Percentiles rank a stretch among this genome's conserved stretches.
Evolutionary conservation across 2,888 invertebrate genomes (phyloP).

Genomic region (Oligia strigilis): DNA sequence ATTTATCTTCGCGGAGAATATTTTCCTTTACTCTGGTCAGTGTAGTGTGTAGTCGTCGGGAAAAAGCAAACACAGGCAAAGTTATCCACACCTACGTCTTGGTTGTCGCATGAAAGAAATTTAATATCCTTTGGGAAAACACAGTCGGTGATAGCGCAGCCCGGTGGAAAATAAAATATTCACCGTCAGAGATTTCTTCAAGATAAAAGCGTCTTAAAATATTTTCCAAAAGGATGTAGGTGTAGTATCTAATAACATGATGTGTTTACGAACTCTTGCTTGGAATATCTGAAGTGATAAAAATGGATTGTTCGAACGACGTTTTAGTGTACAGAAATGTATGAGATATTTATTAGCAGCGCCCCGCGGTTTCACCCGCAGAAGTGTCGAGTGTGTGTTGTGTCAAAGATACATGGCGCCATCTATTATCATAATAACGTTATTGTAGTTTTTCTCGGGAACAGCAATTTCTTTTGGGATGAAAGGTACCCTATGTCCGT

Average conservation of each 20-base stretch:
- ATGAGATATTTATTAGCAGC: conserved; percentile 4
- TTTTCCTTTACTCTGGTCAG: conserved; percentile 55
- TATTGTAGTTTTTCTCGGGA: too few relatives aligned
- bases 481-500: too few relatives aligned
- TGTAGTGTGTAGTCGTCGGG: conserved; percentile 44
- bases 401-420: too few relatives aligned
- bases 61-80: conserved; percentile 74
- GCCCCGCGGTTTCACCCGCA: too few relatives aligned
- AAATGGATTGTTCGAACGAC: conserved; percentile 35
- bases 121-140: conserved; percentile 82
- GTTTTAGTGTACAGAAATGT: conserved; percentile 19
- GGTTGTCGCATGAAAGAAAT: conserved; percentile 75
- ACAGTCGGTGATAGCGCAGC: conserved; percentile 78
- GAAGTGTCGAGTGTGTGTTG: too few relatives aligned
- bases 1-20: conserved; percentile 67
- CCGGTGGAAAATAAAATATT: conserved; percentile 81
- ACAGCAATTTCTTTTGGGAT: too few relatives aligned
- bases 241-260: conserved; percentile 45
- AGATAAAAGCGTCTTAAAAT: conserved; percentile 70
- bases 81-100: conserved; percentile 70
- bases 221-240: conserved; percentile 59
- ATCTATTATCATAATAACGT: too few relatives aligned
- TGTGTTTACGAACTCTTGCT: conserved; percentile 32
- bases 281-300: conserved; percentile 40
- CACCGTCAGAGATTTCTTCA: conserved; percentile 72